Base-by-base conservation (phyloP, 2,797 vertebrate species). In the Neoniphon sammara region DNA sequence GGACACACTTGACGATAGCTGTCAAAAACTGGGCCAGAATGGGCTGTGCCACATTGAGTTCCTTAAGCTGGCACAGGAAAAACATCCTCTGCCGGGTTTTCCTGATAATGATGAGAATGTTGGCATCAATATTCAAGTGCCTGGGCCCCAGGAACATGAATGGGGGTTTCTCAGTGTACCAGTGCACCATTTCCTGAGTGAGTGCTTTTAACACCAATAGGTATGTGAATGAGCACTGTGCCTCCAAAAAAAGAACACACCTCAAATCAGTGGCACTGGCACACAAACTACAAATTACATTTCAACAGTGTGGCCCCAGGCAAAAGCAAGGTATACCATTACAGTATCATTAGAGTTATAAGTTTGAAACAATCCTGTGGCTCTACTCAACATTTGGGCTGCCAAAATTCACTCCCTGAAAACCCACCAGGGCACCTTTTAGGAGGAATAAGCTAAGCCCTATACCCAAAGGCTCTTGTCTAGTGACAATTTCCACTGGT, bases 251-350 rank as follows among this genome's bases (percentile, higher is more conserved):
- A 66, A 77, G 75, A 66, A 50, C 68, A 31, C 36, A 34, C 63
- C 78, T 78, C 31, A 65, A 83, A 75, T 79, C 68, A 83, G 31
- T 34, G 67, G 69, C 81, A 75, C 70, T 2, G 1, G 44, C 30
- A 10, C 61, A 66, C 54, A 8, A 52, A 30, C 66, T 61, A 77
- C 77, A 83, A 87, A 89, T 83, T 88, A 72, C 70, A 85, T 88
- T 84, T 82, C 63, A 47, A 77, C 78, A 80, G 70, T n/a, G 67
- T 66, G 66, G 78, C 82, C 83, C 73, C 52, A 68, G 83, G 87
- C 80, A 75, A 83, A 68, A 62, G 72, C 70, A 55, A 71, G 83
- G 84, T 62, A 62, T 65, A 67, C 47, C 50, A 18, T 59, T 17
- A 53, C 53, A 62, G 67, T 60, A 71, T 56, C 56, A 62, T 4